Conservation (phyloP, 1,140 invertebrate genomes). For the Penaeus chinensis region DNA sequence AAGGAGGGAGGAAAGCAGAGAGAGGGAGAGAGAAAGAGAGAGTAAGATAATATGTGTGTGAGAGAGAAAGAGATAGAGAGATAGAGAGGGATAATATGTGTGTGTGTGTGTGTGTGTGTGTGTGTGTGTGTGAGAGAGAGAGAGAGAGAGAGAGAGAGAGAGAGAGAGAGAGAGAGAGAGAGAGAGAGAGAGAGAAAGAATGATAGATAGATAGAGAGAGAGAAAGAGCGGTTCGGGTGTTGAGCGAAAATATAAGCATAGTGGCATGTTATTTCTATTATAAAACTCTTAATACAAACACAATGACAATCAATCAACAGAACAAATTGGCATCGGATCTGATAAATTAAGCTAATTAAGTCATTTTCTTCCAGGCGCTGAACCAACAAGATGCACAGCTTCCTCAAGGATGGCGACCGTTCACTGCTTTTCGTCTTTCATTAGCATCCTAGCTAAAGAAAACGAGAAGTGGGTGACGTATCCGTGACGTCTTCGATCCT, state of each 20-base stretch:
- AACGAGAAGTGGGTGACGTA: too few species aligned
- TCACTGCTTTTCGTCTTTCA: too few species aligned
- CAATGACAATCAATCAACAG: neutral
- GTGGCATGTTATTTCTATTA: neutral
- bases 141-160: neutral
- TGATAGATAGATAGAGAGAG: neutral
- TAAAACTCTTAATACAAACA: slow-evolving; percentile 7
- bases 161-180: neutral
- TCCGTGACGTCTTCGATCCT: too few species aligned
- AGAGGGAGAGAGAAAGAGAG: neutral
- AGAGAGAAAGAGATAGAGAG: neutral
- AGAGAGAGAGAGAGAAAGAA: neutral
- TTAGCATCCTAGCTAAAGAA: too few species aligned
- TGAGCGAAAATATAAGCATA: neutral
- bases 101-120: too few species aligned
- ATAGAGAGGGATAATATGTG: neutral
- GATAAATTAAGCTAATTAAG: too few species aligned
- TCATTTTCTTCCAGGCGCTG: too few species aligned
- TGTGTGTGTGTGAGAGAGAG: neutral
- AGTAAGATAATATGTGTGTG: too few species aligned
- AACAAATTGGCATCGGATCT: too few species aligned
- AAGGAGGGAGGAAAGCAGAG: neutral
- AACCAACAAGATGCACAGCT: too few species aligned
- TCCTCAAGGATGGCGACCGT: too few species aligned
- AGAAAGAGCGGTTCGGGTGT: too few species aligned